A percentile compares a stretch with the other conserved stretches of the same genome.
Conservation (phyloP, 2,797 vertebrate genomes). For the Gambelia wislizenii region DNA sequence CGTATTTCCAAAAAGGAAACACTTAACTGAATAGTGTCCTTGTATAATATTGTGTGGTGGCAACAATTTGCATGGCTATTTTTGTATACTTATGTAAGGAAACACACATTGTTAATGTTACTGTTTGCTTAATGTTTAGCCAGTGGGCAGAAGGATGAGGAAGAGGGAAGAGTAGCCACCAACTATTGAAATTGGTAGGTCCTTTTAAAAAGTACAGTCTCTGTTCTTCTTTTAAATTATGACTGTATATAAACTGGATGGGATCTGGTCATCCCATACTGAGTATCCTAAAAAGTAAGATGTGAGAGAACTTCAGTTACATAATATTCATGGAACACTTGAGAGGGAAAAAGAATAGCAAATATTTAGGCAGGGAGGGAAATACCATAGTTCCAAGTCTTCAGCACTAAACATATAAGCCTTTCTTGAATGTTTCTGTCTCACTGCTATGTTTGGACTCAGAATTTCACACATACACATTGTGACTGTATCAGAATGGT, state of each 20-base stretch:
- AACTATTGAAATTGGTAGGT: slow-evolving; percentile 27
- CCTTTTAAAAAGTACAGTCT: background rate
- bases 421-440: background rate
- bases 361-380: slow-evolving; percentile 5
- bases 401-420: background rate
- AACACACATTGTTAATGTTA: background rate
- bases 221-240: slow-evolving; percentile 21
- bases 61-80: background rate
- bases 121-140: background rate
- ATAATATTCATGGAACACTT: slow-evolving; percentile 5
- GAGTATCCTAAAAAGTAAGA: slow-evolving; percentile 10
- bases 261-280: background rate
- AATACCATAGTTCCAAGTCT: background rate
- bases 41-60: background rate
- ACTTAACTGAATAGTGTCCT: background rate
- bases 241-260: slow-evolving; percentile 27
- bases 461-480: background rate
- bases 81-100: background rate
- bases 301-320: slow-evolving; percentile 18
- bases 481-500: background rate
- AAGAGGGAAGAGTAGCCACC: background rate
- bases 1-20: too few species aligned
- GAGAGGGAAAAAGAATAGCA: background rate
- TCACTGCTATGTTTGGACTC: background rate
- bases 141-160: background rate